phyloP scores from a whole-genome alignment of 2,888 invertebrate species.

The Strigamia maritima region DNA sequence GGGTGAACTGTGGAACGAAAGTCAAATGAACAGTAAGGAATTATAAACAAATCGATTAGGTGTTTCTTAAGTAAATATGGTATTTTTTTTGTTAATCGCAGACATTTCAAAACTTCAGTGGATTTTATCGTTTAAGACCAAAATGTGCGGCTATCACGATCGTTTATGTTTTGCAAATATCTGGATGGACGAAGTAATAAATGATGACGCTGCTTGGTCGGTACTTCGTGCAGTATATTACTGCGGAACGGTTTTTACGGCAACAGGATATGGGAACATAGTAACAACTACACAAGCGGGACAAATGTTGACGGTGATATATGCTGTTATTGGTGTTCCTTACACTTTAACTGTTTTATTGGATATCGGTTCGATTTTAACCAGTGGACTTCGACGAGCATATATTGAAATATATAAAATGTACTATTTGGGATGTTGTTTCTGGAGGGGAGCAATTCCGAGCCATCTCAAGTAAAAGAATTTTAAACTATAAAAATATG shows the following conservation, averaged over 20 bases:
- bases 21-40: background rate
- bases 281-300: background rate
- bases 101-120: background rate
- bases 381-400: background rate
- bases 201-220: background rate
- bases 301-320: background rate
- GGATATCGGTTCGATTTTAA: background rate
- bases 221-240: background rate
- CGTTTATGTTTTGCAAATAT: background rate
- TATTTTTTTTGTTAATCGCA: background rate
- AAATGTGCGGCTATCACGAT: background rate
- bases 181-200: background rate
- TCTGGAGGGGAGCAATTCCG: background rate
- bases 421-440: background rate
- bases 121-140: background rate
- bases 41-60: background rate
- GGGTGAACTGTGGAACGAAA: background rate
- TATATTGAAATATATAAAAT: background rate
- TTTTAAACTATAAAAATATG: background rate
- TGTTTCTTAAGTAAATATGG: background rate
- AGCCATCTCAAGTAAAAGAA: background rate
- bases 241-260: slow-evolving; percentile 9
- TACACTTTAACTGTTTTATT: background rate
- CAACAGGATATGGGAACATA: slow-evolving; percentile 10
- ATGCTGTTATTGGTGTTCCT: background rate